These are phyloP conservation scores for Sciurus vulgaris DNA, from an alignment of 2,797 vertebrate genomes.

Conservation along the genomic window DNA sequence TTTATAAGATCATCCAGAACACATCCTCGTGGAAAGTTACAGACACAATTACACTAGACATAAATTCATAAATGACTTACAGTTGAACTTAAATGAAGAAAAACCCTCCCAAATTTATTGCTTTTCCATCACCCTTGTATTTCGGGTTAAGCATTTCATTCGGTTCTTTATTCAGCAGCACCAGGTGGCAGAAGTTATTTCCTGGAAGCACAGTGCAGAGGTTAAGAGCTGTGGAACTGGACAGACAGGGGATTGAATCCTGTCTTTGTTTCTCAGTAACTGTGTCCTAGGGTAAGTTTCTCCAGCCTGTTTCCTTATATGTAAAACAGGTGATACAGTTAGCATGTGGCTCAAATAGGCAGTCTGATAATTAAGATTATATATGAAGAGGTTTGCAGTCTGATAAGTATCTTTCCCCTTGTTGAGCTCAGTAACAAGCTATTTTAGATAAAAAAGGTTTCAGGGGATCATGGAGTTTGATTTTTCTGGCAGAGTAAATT, in stretches of 20 bases:
- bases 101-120: slow-evolving; percentile 62
- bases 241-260: not conserved
- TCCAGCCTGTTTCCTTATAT: slow-evolving; percentile 15
- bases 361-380: slow-evolving; percentile 9
- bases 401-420: not conserved
- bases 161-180: slow-evolving; percentile 27
- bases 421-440: not conserved
- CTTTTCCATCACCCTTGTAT: slow-evolving; percentile 69
- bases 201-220: not conserved
- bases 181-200: slow-evolving; percentile 48
- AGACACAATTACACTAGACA: slow-evolving; percentile 70
- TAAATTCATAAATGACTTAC: slow-evolving; percentile 78
- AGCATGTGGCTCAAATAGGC: not conserved
- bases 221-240: not conserved
- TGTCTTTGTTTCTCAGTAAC: slow-evolving; percentile 49
- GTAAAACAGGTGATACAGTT: not conserved
- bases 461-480: not conserved
- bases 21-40: slow-evolving; percentile 76
- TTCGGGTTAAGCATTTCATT: slow-evolving; percentile 63
- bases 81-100: slow-evolving; percentile 77
- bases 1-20: slow-evolving; percentile 73
- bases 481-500: slow-evolving; percentile 33
- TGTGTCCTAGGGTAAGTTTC: not conserved
- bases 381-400: not conserved
- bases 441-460: slow-evolving; percentile 47